A percentile compares a stretch with the other conserved stretches of the same genome.
Evolutionary conservation across 2,888 invertebrate species (phyloP).

Genomic region (Hirtodrosophila duncani): DNA sequence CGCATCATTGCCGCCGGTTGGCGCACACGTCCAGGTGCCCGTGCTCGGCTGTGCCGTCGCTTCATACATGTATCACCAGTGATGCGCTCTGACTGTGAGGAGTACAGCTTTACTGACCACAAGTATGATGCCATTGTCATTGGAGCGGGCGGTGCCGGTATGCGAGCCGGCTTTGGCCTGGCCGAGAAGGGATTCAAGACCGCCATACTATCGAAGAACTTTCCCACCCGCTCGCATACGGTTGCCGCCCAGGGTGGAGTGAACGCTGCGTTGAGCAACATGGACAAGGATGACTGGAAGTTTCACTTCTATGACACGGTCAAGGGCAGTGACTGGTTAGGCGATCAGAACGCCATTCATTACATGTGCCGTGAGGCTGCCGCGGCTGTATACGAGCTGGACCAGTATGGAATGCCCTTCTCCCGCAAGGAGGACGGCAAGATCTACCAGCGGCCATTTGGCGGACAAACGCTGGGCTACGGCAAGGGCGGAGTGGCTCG

Average conservation of each 20-base stretch:
- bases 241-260: conserved; percentile 99
- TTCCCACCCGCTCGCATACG: conserved; percentile 98
- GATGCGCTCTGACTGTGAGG: conserved; percentile 82
- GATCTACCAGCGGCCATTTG: conserved; percentile 99
- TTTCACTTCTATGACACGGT: conserved; percentile 99
- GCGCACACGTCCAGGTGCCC: too few species aligned
- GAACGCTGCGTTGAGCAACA: conserved; percentile 95
- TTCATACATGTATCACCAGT: not conserved
- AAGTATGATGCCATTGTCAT: conserved; percentile 97
- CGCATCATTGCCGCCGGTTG: not conserved
- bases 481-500: conserved; percentile 98
- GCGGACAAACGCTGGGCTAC: conserved; percentile 96
- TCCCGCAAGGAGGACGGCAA: conserved; percentile 95
- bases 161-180: conserved; percentile 96
- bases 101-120: conserved; percentile 83
- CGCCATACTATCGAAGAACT: conserved; percentile 96
- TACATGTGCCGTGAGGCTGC: conserved; percentile 96
- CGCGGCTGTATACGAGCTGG: conserved; percentile 90
- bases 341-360: conserved; percentile 98
- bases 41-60: not conserved
- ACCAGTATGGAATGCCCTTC: conserved; percentile 97
- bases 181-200: conserved; percentile 97
- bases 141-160: conserved; percentile 97
- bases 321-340: conserved; percentile 98
- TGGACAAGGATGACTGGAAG: conserved; percentile 94